Evolutionary conservation across 2,113 vertebrate species (phyloP).

Genomic region (Rhadina sibilatrix): DNA sequence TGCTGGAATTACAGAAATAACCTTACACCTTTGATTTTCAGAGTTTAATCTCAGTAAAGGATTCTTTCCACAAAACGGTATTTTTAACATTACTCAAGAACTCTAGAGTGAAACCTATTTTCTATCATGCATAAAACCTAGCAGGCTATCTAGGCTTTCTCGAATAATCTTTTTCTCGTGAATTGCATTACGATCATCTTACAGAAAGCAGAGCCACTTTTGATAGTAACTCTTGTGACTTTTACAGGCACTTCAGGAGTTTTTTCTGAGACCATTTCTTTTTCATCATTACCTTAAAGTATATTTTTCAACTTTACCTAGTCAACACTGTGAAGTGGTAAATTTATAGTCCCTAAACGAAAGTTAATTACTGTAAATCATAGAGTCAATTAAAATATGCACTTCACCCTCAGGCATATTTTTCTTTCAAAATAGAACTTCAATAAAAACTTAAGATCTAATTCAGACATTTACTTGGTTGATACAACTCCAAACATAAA

Average conservation of each 20-base stretch:
- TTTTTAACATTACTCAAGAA: neutral
- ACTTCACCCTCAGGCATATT: neutral
- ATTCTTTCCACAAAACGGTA: neutral
- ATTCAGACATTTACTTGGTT: neutral
- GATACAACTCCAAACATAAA: neutral
- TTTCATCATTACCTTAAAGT: neutral
- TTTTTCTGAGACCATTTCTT: neutral
- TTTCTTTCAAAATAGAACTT: neutral
- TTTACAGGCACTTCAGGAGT: neutral
- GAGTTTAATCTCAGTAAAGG: neutral
- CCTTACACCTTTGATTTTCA: neutral
- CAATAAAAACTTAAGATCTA: neutral
- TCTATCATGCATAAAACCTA: neutral
- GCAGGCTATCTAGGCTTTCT: neutral
- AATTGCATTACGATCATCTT: neutral
- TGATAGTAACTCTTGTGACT: neutral
- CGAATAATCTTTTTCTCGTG: neutral
- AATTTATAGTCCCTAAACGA: neutral
- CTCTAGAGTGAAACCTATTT: neutral
- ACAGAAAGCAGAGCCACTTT: neutral
- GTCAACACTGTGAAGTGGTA: neutral
- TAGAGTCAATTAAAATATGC: neutral
- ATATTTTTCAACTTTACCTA: neutral
- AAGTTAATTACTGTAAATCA: constrained; percentile 4
- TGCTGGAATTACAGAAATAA: neutral